phyloP scores from a whole-genome alignment of 2,888 invertebrate genomes.

The Portevinia maculata region DNA sequence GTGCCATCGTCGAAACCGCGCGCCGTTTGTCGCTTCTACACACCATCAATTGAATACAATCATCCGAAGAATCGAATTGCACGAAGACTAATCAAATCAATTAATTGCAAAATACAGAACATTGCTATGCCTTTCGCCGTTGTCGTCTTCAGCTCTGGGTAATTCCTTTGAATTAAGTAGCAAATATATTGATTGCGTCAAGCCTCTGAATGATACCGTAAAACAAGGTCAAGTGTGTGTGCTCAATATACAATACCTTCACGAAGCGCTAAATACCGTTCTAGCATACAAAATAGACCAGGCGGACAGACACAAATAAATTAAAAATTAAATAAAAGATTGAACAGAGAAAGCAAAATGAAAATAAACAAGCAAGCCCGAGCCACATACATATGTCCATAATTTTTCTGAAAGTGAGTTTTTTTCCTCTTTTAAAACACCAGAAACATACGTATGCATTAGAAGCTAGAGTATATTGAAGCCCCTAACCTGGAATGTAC shows the following conservation, averaged over 20 bases:
- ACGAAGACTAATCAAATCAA: conserved; percentile 69
- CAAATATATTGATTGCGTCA: conserved; percentile 71
- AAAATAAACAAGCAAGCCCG: conserved; percentile 29
- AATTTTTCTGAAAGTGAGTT: conserved; percentile 34
- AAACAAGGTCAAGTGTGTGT: conserved; percentile 71
- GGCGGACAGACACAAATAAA: conserved; percentile 53
- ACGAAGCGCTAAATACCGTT: conserved; percentile 60
- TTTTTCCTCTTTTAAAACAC: conserved; percentile 51
- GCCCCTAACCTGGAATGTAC: conserved; percentile 12
- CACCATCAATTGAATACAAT: conserved; percentile 45
- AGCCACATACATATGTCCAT: not conserved
- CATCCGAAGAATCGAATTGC: conserved; percentile 54
- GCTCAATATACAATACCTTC: conserved; percentile 71
- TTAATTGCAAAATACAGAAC: conserved; percentile 60
- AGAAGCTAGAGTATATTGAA: conserved; percentile 30
- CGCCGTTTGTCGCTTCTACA: conserved; percentile 3
- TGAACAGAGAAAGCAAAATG: conserved; percentile 20
- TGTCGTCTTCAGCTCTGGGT: conserved; percentile 10
- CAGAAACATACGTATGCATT: conserved; percentile 64
- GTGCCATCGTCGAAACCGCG: not conserved
- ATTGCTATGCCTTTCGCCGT: not conserved
- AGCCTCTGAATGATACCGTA: conserved; percentile 49
- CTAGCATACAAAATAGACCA: conserved; percentile 69
- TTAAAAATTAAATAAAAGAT: conserved; percentile 49
- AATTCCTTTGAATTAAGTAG: conserved; percentile 50